These are phyloP conservation scores for Hepsetus odoe DNA, from an alignment of 2,113 vertebrate genomes.

Conservation along the genomic window DNA sequence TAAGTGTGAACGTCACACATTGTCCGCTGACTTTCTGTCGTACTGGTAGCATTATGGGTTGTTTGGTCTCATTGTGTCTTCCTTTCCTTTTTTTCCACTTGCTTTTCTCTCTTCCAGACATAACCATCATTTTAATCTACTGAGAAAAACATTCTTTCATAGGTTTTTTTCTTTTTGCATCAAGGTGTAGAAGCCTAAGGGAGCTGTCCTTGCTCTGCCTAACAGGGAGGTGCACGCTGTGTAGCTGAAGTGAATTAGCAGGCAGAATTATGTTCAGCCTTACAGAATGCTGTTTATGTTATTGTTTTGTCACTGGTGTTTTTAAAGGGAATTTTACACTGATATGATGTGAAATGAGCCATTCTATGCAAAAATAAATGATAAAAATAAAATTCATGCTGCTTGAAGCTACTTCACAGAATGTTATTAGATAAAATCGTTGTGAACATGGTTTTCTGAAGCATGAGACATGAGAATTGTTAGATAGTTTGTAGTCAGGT, in stretches of 20 bases:
- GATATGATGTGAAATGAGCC: too few relatives aligned
- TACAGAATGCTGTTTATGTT: constrained; percentile 28
- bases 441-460: too few relatives aligned
- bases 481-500: too few relatives aligned
- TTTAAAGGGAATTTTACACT: too few relatives aligned
- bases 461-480: too few relatives aligned
- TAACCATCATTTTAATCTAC: constrained; percentile 20
- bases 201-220: not conserved
- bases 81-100: not conserved
- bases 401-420: too few relatives aligned
- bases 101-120: not conserved
- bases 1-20: not conserved
- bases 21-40: not conserved
- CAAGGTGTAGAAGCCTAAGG: not conserved
- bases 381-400: too few relatives aligned
- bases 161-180: not conserved
- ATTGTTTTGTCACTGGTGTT: too few relatives aligned
- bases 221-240: not conserved
- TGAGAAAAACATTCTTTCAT: not conserved
- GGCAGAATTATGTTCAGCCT: constrained; percentile 27
- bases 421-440: too few relatives aligned
- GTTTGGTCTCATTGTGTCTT: not conserved
- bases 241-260: not conserved
- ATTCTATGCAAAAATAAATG: too few relatives aligned
- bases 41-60: not conserved